Conservation (phyloP, 2,888 invertebrate species). For the Baronia brevicornis region DNA sequence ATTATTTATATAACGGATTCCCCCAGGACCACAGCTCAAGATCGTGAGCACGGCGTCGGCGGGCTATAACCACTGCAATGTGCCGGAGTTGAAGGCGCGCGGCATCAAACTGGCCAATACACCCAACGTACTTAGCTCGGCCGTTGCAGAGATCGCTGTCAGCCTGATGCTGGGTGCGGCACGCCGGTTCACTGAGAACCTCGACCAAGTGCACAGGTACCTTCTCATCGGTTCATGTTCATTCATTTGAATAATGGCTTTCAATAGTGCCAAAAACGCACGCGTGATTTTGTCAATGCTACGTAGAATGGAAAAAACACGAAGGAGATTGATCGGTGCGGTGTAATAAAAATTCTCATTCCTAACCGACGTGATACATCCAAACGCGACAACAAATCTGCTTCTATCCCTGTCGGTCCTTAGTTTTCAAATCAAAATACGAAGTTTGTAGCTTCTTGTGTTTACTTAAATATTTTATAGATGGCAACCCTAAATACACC, state of each 20-base stretch:
- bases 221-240: background rate
- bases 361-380: too few species aligned
- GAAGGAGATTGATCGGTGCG: background rate
- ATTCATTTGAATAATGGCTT: background rate
- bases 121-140: conserved; percentile 83
- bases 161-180: conserved; percentile 84
- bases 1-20: background rate
- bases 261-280: background rate
- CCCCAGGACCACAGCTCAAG: conserved; percentile 81
- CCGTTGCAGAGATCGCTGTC: conserved; percentile 90
- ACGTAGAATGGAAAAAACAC: background rate
- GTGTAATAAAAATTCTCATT: too few species aligned
- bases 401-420: too few species aligned
- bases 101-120: conserved; percentile 89
- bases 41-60: conserved; percentile 90
- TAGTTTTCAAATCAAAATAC: too few species aligned
- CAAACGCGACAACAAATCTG: too few species aligned
- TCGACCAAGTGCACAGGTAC: conserved; percentile 79
- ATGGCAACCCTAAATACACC: too few species aligned
- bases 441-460: too few species aligned
- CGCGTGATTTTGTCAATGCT: background rate
- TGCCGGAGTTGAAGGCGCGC: conserved; percentile 81
- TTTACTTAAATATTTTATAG: too few species aligned
- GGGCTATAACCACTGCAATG: conserved; percentile 90
- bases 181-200: conserved; percentile 86